Base-by-base conservation (phyloP, 2,113 vertebrate genomes). In the Carassius carassius region DNA sequence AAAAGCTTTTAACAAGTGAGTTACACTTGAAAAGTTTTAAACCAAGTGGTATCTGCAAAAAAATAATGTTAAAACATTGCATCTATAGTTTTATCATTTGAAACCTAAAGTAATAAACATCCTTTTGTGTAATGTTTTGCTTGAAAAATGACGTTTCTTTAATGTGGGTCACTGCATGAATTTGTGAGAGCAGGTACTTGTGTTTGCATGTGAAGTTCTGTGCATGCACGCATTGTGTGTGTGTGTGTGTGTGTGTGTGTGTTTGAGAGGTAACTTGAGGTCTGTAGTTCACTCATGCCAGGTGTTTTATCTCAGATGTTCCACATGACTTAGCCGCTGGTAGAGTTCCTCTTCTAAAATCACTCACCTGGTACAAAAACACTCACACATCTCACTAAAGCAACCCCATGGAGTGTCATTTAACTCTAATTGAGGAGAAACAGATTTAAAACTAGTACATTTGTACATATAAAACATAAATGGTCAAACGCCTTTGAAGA, bases 281-380 rank as follows among this genome's bases (percentile, higher is more conserved):
- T 67, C 79, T 69, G 63, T 17, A 54, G 79, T 69, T 69, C 44
- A 49, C 62, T 81, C 63, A 81, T 81, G 79, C 63, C 79, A 81
- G 60, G 78, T 81, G 78, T 63, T 44, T 81, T 81, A 81, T 67
- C 79, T 69, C 44, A 69, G 63, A 69, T 6, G 63, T 21, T 81
- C 63, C 79, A 81, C 79, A 69, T 51, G 79, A 81, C 25, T 69
- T 17, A 69, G 44, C 8, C 56, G 37, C 63, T 79, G 56, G 56
- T 62, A 44, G 58, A 60, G 35, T 69, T 81, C 62, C 62, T 81
- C 62, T 81, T 69, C 62, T 35, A 51, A 60, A 81, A 10, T 81
- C 79, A 69, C 44, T 81, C 44, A 81, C 79, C 63, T 81, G 79
- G 14, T 69, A 35, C 25, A 54, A 69, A 82, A 82, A 82, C 67